Conservation (phyloP, 2,888 invertebrate species). For the Stenodema calcarata region DNA sequence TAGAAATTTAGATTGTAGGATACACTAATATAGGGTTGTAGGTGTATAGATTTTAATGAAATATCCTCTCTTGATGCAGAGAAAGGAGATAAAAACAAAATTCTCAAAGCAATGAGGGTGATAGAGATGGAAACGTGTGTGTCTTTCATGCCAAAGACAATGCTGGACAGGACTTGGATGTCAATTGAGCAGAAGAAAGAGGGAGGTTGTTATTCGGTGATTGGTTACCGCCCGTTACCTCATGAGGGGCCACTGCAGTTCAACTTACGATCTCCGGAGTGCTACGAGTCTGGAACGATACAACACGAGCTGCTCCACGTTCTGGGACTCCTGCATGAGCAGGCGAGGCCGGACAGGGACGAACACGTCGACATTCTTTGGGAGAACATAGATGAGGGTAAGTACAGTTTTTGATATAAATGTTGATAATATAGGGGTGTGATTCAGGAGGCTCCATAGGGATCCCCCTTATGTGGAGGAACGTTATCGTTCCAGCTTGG, state of each 20-base stretch:
- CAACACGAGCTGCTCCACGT: constrained; percentile 59
- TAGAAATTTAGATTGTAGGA: too few relatives aligned
- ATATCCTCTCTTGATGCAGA: constrained; percentile 45
- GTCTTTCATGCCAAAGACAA: constrained; percentile 28
- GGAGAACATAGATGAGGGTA: constrained; percentile 59
- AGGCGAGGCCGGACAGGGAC: constrained; percentile 59
- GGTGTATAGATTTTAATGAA: too few relatives aligned
- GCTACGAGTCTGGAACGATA: constrained; percentile 57
- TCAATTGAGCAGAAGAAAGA: constrained; percentile 35
- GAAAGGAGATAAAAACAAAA: constrained; percentile 54
- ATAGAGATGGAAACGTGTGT: constrained; percentile 58
- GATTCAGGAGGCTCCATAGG: too few relatives aligned
- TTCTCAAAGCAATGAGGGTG: constrained; percentile 56
- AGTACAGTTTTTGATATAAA: too few relatives aligned
- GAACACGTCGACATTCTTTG: constrained; percentile 58
- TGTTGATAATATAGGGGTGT: too few relatives aligned
- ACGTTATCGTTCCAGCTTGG: too few relatives aligned
- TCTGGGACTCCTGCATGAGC: constrained; percentile 59
- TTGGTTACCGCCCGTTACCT: constrained; percentile 56
- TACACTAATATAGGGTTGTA: too few relatives aligned
- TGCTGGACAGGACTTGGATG: constrained; percentile 33
- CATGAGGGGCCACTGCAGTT: constrained; percentile 54
- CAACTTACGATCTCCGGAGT: constrained; percentile 58
- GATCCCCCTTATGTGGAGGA: too few relatives aligned
- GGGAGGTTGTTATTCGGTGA: constrained; percentile 58